Evolutionary conservation across 2,888 invertebrate species (phyloP).

Genomic region (Caenorhabditis uteleia): DNA sequence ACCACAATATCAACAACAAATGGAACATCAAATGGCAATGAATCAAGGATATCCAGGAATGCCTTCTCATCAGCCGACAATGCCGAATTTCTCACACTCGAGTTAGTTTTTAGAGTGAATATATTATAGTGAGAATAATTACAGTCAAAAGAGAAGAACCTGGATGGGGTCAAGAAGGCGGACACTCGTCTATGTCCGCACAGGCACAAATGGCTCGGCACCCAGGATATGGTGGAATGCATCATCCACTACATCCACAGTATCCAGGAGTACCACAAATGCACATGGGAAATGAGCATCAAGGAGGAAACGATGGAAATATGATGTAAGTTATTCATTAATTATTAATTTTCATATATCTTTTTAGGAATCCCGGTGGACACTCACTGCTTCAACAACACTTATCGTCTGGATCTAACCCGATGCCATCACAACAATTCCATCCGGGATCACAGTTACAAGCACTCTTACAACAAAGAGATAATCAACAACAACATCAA

Average conservation of each 20-base stretch:
- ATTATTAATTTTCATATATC: too few relatives aligned
- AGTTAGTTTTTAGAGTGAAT: too few relatives aligned
- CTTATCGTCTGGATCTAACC: too few relatives aligned
- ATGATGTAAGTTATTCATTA: neutral
- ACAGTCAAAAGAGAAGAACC: conserved; percentile 3
- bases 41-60: conserved; percentile 1
- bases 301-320: too few relatives aligned
- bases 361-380: too few relatives aligned
- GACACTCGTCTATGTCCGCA: too few relatives aligned
- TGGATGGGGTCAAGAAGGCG: neutral
- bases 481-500: conserved; percentile 2
- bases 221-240: neutral
- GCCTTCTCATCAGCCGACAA: neutral
- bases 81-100: too few relatives aligned
- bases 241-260: neutral
- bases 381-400: too few relatives aligned
- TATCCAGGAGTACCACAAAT: conserved; percentile 4
- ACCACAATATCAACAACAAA: conserved; percentile 1
- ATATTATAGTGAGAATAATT: too few relatives aligned
- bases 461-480: neutral
- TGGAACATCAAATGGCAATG: neutral
- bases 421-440: too few relatives aligned
- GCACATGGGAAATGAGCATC: conserved; percentile 1
- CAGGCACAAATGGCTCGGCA: neutral
- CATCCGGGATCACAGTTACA: neutral